Base-by-base conservation (phyloP, 2,888 invertebrate genomes). In the Plemyria rubiginata region DNA sequence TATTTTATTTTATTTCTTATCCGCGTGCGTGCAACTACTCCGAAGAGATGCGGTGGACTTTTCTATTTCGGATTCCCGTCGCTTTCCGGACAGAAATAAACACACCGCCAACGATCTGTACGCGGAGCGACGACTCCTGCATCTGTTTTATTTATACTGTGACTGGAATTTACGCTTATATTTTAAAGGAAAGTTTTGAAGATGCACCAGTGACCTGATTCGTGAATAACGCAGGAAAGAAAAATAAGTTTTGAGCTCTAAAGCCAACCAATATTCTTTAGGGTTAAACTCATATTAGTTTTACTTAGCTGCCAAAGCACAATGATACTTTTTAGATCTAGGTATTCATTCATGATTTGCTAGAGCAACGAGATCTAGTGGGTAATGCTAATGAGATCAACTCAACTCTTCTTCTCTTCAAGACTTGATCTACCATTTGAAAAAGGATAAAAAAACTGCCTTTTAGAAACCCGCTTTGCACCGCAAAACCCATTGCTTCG, bases 31-130 rank as follows among this genome's bases (percentile, higher is more conserved):
- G 86, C 85, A 79, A 68, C 82, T 77, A 74, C 79, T 77, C 64
- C 74, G 86, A 78, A 72, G 84, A 81, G 85, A 84, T 82, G 81
- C 81, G 76, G 81, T 85, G 83, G 87, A 88, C 88, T 91, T 90
- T 90, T 91, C 92, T 92, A 92, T 92, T 92, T 92, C 79, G 81
- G 88, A 85, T 79, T 79, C 82, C 64, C 80, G 81, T 80, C 80
- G 78, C 82, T 82, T 78, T 72, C 69, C 64, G 74, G 82, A 88
- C 92, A 70, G 83, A 92, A 92, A 92, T 92, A 92, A 90, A 88
- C 87, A 85, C 86, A 68, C 74, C 75, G 82, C 81, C 81, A 86
- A 85, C 87, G 84, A 51, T 76, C 75, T 78, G 76, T 69, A 76
- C 74, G 75, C 70, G 76, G 72, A 74, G 75, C 79, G 76, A 58